A percentile compares a stretch with the other conserved stretches of the same genome.
These are phyloP conservation scores for Bambusicola thoracicus DNA, from an alignment of 2,113 vertebrate genomes.

Conservation along the genomic window DNA sequence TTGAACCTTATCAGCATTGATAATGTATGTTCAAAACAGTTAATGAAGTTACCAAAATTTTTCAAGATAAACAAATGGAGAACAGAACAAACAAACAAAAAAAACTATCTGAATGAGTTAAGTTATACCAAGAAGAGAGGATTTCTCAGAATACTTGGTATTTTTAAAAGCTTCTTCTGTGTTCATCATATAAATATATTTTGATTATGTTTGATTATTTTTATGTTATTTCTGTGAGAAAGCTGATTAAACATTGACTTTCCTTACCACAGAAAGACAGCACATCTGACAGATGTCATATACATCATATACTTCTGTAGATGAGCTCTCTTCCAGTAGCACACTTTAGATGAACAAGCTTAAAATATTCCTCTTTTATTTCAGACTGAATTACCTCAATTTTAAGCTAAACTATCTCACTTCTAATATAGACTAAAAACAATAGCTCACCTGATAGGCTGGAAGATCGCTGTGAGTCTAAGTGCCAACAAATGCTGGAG, in stretches of 20 bases:
- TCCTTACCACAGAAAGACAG: neutral
- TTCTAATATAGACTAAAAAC: neutral
- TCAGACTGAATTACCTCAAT: neutral
- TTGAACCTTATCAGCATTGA: neutral
- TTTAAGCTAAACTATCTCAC: neutral
- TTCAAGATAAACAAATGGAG: neutral
- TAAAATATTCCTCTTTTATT: neutral
- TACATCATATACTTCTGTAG: neutral
- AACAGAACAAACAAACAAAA: neutral
- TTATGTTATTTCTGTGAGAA: neutral
- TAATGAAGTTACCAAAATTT: neutral
- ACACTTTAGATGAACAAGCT: neutral
- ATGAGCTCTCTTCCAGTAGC: neutral
- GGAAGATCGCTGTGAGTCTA: neutral
- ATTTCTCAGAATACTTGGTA: neutral
- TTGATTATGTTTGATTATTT: neutral
- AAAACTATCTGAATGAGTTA: neutral
- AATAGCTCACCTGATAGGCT: slow-evolving; percentile 24
- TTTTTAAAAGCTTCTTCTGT: neutral
- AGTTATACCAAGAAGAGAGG: neutral
- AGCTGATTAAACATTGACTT: neutral
- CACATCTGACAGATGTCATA: neutral
- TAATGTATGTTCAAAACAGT: neutral
- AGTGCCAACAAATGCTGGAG: neutral
- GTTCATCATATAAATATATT: neutral